Conservation (phyloP, 1,140 invertebrate genomes). For the Caerostris darwini region DNA sequence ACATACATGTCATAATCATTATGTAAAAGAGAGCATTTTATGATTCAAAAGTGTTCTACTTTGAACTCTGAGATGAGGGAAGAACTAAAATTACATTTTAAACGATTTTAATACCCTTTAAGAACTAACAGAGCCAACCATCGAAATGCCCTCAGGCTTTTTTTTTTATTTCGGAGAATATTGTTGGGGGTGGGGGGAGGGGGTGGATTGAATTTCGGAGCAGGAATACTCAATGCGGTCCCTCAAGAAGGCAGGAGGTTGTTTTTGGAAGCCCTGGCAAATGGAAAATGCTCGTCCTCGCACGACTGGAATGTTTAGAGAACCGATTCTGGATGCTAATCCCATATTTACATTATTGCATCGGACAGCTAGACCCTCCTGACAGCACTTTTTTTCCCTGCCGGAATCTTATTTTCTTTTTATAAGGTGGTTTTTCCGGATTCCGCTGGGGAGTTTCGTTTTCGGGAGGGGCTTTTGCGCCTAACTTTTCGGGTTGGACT, state of each 20-base stretch:
- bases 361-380: slow-evolving; percentile 34
- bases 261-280: slow-evolving; percentile 69
- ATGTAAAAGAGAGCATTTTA: no score
- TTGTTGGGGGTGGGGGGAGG: neutral
- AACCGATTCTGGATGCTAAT: slow-evolving; percentile 76
- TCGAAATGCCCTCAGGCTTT: slow-evolving; percentile 5
- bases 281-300: slow-evolving; percentile 61
- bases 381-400: slow-evolving; percentile 12
- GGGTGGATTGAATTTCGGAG: slow-evolving; percentile 3
- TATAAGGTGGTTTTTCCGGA: slow-evolving; percentile 29
- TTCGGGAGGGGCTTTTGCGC: neutral
- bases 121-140: neutral
- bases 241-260: slow-evolving; percentile 37
- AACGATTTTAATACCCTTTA: slow-evolving; percentile 36
- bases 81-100: neutral
- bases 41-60: neutral
- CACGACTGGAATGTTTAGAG: slow-evolving; percentile 73
- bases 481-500: neutral
- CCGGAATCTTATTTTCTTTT: neutral
- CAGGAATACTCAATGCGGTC: slow-evolving; percentile 65
- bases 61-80: neutral
- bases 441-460: slow-evolving; percentile 51
- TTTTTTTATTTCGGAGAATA: slow-evolving; percentile 1
- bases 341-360: slow-evolving; percentile 73
- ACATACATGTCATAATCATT: no score